Evolutionary conservation across 1,140 invertebrate species (phyloP).

Genomic region (Zaprionus nigranus): DNA sequence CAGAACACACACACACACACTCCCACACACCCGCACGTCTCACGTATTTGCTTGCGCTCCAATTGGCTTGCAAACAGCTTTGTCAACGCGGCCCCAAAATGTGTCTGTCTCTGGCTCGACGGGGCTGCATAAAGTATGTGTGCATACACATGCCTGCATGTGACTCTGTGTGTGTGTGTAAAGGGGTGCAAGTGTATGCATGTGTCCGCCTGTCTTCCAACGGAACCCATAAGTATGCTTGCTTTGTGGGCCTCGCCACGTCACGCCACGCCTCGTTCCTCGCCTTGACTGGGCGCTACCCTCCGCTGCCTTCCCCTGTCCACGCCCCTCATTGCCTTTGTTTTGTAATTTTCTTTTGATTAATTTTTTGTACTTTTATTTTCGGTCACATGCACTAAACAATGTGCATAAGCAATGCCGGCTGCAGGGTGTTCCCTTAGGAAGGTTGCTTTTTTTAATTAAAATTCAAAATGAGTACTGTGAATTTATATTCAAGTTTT

Average conservation of each 20-base stretch:
- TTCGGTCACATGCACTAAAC: slow-evolving; percentile 32
- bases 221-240: slow-evolving; percentile 40
- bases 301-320: not conserved
- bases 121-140: not conserved
- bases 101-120: not conserved
- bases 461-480: not conserved
- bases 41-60: slow-evolving; percentile 66
- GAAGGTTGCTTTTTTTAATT: not conserved
- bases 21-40: not conserved
- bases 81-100: slow-evolving; percentile 62
- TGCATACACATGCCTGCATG: not conserved
- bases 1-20: slow-evolving; percentile 15
- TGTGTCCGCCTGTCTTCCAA: slow-evolving; percentile 13
- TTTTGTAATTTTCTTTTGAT: slow-evolving; percentile 74
- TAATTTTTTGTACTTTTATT: slow-evolving; percentile 55
- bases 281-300: not conserved
- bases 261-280: not conserved
- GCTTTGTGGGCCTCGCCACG: slow-evolving; percentile 17
- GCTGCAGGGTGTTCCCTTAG: slow-evolving; percentile 26
- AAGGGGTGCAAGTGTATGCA: not conserved
- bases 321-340: slow-evolving; percentile 46
- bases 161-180: slow-evolving; percentile 8
- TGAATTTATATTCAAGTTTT: not conserved
- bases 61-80: slow-evolving; percentile 66
- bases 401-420: slow-evolving; percentile 16